Conservation (phyloP, 2,888 invertebrate species). For the Alcis repandata region DNA sequence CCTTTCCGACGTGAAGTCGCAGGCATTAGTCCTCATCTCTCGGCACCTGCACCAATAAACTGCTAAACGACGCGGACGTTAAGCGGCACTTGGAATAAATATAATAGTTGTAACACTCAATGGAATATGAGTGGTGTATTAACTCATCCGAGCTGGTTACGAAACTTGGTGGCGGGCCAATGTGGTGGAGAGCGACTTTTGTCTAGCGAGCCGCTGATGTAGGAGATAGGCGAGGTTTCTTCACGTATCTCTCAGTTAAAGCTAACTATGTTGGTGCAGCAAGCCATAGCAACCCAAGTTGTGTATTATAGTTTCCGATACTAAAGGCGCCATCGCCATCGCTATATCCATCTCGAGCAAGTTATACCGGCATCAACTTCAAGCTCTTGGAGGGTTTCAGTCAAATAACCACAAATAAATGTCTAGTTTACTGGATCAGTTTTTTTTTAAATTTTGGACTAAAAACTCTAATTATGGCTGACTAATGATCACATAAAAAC, state of each 20-base stretch:
- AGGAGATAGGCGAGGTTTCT: background rate
- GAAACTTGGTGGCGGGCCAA: constrained; percentile 45
- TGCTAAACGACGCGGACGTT: constrained; percentile 32
- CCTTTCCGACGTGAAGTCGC: constrained; percentile 4
- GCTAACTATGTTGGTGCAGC: too few relatives aligned
- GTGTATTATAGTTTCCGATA: too few relatives aligned
- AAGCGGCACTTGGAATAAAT: constrained; percentile 31
- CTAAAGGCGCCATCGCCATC: too few relatives aligned
- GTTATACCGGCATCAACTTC: too few relatives aligned
- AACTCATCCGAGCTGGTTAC: constrained; percentile 39
- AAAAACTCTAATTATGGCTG: too few relatives aligned
- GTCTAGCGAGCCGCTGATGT: constrained; percentile 22
- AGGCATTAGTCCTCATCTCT: constrained; percentile 20
- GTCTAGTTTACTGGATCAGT: too few relatives aligned
- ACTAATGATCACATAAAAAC: too few relatives aligned
- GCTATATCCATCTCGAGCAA: too few relatives aligned
- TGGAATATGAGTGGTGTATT: constrained; percentile 43
- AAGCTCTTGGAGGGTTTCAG: too few relatives aligned
- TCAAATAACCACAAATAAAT: too few relatives aligned
- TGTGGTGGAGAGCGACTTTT: constrained; percentile 33
- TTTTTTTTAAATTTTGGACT: too few relatives aligned
- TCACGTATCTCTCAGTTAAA: background rate
- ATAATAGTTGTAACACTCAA: constrained; percentile 38
- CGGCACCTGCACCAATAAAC: constrained; percentile 35
- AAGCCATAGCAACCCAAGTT: too few relatives aligned